Evolutionary conservation across 2,888 invertebrate genomes (phyloP), one percentile per base, ranked within the genome.

Genomic region (Thumatha senex): DNA sequence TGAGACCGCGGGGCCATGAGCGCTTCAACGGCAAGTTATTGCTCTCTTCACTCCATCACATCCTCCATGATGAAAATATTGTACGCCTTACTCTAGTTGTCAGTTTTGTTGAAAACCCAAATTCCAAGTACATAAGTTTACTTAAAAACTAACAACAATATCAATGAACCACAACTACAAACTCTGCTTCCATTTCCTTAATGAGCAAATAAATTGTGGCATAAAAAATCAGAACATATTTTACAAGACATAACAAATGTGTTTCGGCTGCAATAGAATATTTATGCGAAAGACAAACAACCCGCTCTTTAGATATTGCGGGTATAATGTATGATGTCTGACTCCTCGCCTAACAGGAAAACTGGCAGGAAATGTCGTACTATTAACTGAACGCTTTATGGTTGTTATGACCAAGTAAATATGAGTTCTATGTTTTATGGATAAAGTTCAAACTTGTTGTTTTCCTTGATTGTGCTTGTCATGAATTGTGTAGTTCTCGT

Each of bases 381-480:
- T 63, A 70, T 76, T 73, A 76, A 72, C 60, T 67, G 67, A 69
- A 65, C 54, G 61, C 51, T 72, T 74, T 72, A 75, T 72, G 60
- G 46, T 42, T 45, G 48, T 54, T 58, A 59, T 70, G 71, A 74
- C 71, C 70, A 60, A 74, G 63, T 43, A 33, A 68, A 69, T 68
- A 59, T 71, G 63, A 51, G 56, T 59, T 64, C 58, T 76, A 55
- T 58, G 41, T 33, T 42, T 39, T 48, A 51, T 58, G 54, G 56
- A 62, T 69, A 72, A 61, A 61, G 71, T 63, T 43, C 52, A 61
- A 48, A 61, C 63, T 72, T 52, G 51, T 54, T 57, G 45, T 48
- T 50, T 43, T 55, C 49, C 49, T 54, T 63, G 52, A 58, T 52
- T 69, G 58, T 55, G 44, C 46, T 46, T 62, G 53, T 59, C 56